Percentiles rank a stretch among this genome's conserved stretches.
Evolutionary conservation across 2,113 vertebrate species (phyloP).

Genomic region (Phycodurus eques): DNA sequence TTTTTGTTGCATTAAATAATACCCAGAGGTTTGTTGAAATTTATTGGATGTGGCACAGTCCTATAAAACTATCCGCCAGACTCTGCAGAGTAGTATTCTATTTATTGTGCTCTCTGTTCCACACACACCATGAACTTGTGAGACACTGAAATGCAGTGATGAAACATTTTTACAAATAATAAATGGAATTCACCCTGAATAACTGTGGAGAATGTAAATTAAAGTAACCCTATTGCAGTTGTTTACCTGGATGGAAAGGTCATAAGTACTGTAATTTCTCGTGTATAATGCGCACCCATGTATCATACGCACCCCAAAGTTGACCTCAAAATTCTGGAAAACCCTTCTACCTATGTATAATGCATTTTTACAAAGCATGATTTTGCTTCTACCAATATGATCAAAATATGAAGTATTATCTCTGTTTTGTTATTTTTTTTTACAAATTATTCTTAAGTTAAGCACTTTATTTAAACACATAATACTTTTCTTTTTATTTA

Average conservation of each 20-base stretch:
- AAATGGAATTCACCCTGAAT: neutral
- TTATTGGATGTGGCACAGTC: conserved; percentile 10
- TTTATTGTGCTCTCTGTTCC: conserved; percentile 1
- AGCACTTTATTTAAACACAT: too few relatives aligned
- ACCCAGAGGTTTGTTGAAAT: conserved; percentile 12
- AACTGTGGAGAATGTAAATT: neutral
- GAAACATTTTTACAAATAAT: conserved; percentile 9
- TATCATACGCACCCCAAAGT: too few relatives aligned
- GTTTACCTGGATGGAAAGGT: neutral
- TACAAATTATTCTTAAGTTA: too few relatives aligned
- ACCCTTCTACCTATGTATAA: too few relatives aligned
- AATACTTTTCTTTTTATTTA: too few relatives aligned
- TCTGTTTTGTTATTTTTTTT: too few relatives aligned
- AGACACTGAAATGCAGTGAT: conserved; percentile 2
- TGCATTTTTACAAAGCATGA: too few relatives aligned
- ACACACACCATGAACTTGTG: conserved; percentile 1
- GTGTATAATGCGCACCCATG: too few relatives aligned
- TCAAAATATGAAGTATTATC: too few relatives aligned
- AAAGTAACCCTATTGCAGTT: too few relatives aligned
- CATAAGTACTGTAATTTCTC: neutral
- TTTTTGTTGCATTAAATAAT: conserved; percentile 7
- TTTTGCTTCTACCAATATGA: too few relatives aligned
- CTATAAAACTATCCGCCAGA: conserved; percentile 5
- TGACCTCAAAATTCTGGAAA: too few relatives aligned
- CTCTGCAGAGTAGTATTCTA: conserved; percentile 6